Evolutionary conservation across 2,797 vertebrate genomes (phyloP).

Genomic region (Anguilla pacifica): DNA sequence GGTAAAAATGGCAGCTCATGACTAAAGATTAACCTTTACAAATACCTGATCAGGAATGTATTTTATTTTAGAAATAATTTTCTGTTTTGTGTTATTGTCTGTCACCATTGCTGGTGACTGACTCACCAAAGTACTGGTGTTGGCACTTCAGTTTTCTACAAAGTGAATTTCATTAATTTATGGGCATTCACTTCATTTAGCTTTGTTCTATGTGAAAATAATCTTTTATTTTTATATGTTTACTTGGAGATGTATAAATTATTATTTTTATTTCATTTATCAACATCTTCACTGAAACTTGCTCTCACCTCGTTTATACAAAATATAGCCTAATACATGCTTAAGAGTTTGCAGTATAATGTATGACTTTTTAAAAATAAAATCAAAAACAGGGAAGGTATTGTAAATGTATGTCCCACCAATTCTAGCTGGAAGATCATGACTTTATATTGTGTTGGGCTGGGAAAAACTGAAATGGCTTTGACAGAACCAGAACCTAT

Average conservation of each 20-base stretch:
- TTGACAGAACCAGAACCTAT: slow-evolving; percentile 23
- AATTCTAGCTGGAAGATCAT: not conserved
- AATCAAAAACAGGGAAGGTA: not conserved
- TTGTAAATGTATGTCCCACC: not conserved
- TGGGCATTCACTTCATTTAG: not conserved
- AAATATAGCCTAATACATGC: not conserved
- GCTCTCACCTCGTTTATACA: slow-evolving; percentile 11
- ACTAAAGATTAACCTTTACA: not conserved
- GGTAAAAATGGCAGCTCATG: not conserved
- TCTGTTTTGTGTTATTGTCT: not conserved
- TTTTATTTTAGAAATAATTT: not conserved
- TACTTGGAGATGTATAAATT: slow-evolving; percentile 8
- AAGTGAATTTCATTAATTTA: not conserved
- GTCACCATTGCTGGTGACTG: slow-evolving; percentile 6
- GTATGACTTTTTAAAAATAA: not conserved
- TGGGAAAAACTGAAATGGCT: not conserved
- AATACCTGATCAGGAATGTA: slow-evolving; percentile 1
- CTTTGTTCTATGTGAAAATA: not conserved
- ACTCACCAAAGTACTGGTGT: not conserved
- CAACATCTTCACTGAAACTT: not conserved
- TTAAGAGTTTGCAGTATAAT: not conserved
- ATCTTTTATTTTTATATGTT: slow-evolving; percentile 17
- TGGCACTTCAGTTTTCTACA: not conserved
- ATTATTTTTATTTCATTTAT: not conserved
- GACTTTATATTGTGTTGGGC: not conserved